Conservation (phyloP, 2,113 vertebrate species). For the Fregata magnificens region DNA sequence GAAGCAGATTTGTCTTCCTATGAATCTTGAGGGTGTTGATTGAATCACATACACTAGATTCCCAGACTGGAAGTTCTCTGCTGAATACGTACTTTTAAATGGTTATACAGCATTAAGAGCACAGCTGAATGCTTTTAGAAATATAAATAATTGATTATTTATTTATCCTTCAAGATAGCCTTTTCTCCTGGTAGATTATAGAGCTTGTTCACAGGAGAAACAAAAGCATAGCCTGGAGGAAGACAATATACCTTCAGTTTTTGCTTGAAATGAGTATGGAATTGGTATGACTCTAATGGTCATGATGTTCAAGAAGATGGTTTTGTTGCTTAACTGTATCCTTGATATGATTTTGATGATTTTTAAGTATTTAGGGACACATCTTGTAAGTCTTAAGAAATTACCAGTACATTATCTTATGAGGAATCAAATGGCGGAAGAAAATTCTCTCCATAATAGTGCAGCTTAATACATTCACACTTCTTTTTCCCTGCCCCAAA, state of each 20-base stretch:
- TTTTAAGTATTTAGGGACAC: neutral
- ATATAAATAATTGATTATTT: constrained; percentile 64
- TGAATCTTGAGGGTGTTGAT: neutral
- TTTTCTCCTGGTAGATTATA: constrained; percentile 28
- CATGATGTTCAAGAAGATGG: neutral
- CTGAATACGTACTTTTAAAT: constrained; percentile 4
- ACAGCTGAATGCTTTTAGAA: constrained; percentile 46
- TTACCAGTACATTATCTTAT: neutral
- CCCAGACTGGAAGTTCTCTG: constrained; percentile 20
- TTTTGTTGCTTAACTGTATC: neutral
- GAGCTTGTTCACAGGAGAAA: constrained; percentile 26
- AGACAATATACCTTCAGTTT: constrained; percentile 6
- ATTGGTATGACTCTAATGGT: neutral
- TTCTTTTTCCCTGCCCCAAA: neutral
- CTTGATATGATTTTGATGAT: neutral
- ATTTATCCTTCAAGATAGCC: constrained; percentile 55
- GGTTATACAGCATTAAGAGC: constrained; percentile 5
- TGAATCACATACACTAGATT: neutral
- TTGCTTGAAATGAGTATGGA: neutral
- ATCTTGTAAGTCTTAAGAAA: neutral
- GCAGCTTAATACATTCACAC: neutral
- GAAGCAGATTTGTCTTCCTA: neutral
- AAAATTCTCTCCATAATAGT: neutral
- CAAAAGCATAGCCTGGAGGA: constrained; percentile 36
- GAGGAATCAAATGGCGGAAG: neutral